Percentiles rank a stretch among this genome's conserved stretches.
Conservation (phyloP, 2,888 invertebrate genomes). For the Zeuzera pyrina region DNA sequence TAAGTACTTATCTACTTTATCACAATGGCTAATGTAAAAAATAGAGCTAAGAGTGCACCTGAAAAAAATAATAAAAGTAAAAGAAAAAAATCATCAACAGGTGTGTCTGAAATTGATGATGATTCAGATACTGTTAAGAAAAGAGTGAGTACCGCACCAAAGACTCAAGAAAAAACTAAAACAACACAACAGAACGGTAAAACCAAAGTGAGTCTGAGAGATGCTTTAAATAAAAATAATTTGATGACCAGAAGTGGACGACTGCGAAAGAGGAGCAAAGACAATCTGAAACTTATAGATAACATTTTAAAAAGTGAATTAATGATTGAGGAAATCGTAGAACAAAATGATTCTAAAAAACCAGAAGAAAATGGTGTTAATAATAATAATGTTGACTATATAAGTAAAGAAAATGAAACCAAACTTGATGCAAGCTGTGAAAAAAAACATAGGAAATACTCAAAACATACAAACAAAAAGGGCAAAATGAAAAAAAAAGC, state of each 20-base stretch:
- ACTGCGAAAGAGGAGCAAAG: slow-evolving; percentile 28
- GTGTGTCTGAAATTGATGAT: neutral
- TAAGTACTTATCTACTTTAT: neutral
- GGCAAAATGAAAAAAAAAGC: neutral
- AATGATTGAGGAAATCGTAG: slow-evolving; percentile 27
- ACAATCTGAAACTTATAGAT: slow-evolving; percentile 36
- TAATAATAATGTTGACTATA: slow-evolving; percentile 64
- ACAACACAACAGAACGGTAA: slow-evolving; percentile 1
- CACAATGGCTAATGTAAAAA: slow-evolving; percentile 60
- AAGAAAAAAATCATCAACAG: neutral
- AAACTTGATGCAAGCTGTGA: slow-evolving; percentile 10
- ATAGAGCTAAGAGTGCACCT: slow-evolving; percentile 31
- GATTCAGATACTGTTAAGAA: neutral
- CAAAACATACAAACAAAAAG: slow-evolving; percentile 2
- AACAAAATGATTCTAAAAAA: slow-evolving; percentile 9
- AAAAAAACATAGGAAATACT: slow-evolving; percentile 19
- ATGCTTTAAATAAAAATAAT: slow-evolving; percentile 7
- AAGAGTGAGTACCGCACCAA: neutral
- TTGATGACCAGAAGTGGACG: slow-evolving; percentile 29
- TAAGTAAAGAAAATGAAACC: slow-evolving; percentile 37
- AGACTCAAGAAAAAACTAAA: neutral
- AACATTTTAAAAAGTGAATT: slow-evolving; percentile 52
- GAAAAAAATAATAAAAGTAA: neutral
- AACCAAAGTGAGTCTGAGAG: neutral
- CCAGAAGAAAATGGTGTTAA: slow-evolving; percentile 18